Evolutionary conservation across 2,797 vertebrate species (phyloP).

Genomic region (Scomberomorus guttatus): DNA sequence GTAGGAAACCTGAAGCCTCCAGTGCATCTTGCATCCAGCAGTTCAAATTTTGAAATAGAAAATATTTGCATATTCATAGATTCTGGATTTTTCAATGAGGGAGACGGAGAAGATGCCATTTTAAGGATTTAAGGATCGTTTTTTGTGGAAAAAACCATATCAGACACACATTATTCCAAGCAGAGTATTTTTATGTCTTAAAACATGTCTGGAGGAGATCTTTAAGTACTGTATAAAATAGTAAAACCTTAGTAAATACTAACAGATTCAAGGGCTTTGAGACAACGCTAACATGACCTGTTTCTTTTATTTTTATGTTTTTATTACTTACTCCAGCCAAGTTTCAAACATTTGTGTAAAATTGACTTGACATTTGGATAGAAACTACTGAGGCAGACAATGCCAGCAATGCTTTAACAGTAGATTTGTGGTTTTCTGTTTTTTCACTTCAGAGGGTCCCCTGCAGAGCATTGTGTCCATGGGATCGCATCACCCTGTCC

Average conservation of each 20-base stretch:
- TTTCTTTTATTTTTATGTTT: constrained; percentile 8
- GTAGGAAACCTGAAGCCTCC: background rate
- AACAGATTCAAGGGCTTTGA: background rate
- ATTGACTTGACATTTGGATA: constrained; percentile 38
- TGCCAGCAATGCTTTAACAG: constrained; percentile 12
- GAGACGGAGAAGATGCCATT: too few species aligned
- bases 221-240: background rate
- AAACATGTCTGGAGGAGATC: too few species aligned
- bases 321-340: background rate
- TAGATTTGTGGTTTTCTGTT: constrained; percentile 17
- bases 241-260: background rate
- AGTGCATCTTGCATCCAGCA: background rate
- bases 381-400: constrained; percentile 17
- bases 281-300: background rate
- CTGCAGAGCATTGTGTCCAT: constrained; percentile 82
- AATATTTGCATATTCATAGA: background rate
- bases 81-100: background rate
- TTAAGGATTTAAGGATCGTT: too few species aligned
- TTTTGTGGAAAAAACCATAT: too few species aligned
- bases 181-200: too few species aligned
- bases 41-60: too few species aligned
- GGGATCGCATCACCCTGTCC: constrained; percentile 78
- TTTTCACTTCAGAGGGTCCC: constrained; percentile 69
- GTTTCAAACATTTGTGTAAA: constrained; percentile 27
- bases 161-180: too few species aligned